Percentiles rank a stretch among this genome's conserved stretches.
These are phyloP conservation scores for Scaptomyza hsui DNA, from an alignment of 1,140 invertebrate species.

Conservation along the genomic window DNA sequence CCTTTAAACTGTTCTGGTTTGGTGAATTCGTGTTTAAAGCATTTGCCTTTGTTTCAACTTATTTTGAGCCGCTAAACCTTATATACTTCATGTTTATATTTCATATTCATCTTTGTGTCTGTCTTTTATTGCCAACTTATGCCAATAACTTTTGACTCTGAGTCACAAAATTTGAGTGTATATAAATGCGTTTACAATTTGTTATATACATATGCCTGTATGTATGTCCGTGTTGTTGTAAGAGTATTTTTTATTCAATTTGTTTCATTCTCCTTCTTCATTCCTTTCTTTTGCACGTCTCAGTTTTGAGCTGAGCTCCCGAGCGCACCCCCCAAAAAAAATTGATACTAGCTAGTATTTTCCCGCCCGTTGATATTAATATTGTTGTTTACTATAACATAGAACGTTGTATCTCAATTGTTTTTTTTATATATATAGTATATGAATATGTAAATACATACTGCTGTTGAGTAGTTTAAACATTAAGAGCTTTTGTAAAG, in stretches of 20 bases:
- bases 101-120: too few species aligned
- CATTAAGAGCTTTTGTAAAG: conserved; percentile 11
- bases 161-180: too few species aligned
- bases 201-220: background rate
- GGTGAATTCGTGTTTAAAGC: too few species aligned
- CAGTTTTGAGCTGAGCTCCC: conserved; percentile 32
- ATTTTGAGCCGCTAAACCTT: too few species aligned
- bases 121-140: too few species aligned
- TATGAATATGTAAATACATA: conserved; percentile 2
- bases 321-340: conserved; percentile 1
- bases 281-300: background rate
- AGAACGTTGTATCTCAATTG: background rate
- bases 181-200: too few species aligned
- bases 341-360: background rate
- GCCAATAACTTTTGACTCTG: too few species aligned
- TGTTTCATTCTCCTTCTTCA: background rate
- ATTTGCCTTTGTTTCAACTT: too few species aligned
- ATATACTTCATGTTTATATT: too few species aligned
- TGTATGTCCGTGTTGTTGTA: background rate
- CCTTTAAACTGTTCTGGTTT: too few species aligned
- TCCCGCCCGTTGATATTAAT: background rate
- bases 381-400: background rate
- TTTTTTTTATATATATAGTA: too few species aligned
- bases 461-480: conserved; percentile 20
- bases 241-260: background rate